These are phyloP conservation scores for Tiphia femorata DNA, from an alignment of 2,888 invertebrate genomes.

Conservation along the genomic window DNA sequence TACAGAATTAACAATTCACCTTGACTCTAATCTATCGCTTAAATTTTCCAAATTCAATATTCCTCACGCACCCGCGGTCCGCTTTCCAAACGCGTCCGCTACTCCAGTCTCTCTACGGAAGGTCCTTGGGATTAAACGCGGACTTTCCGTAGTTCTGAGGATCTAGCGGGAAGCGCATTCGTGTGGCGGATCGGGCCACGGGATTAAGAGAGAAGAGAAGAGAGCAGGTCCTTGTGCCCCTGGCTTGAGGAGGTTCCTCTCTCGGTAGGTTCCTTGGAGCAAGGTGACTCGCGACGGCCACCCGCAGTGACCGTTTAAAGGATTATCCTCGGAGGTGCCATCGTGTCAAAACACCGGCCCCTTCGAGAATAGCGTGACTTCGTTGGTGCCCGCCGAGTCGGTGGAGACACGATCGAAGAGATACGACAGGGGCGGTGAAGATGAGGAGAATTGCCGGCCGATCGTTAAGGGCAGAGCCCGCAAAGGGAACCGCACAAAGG, in stretches of 20 bases:
- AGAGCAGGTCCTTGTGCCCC: constrained; percentile 36
- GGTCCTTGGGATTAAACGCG: constrained; percentile 34
- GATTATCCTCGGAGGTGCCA: constrained; percentile 63
- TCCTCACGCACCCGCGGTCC: too few species aligned
- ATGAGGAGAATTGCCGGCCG: not conserved
- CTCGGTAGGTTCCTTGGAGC: not conserved
- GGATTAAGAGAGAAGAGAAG: not conserved
- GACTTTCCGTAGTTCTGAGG: too few species aligned
- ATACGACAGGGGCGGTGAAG: constrained; percentile 4
- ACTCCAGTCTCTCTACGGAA: too few species aligned
- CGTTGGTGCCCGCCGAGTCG: constrained; percentile 11
- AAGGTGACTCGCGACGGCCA: constrained; percentile 48
- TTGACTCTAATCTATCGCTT: too few species aligned
- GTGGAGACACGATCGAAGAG: not conserved
- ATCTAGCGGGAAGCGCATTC: constrained; percentile 1
- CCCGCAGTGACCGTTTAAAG: constrained; percentile 62
- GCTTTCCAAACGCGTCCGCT: too few species aligned
- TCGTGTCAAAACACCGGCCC: constrained; percentile 64
- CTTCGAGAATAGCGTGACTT: constrained; percentile 58
- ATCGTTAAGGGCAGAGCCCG: not conserved
- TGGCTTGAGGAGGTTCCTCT: constrained; percentile 34
- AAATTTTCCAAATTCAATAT: not conserved
- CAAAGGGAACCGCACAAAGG: not conserved
- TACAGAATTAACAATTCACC: too few species aligned
- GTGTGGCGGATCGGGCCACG: not conserved